Evolutionary conservation across 1,140 invertebrate genomes (phyloP).

Genomic region (Tribolium castaneum): DNA sequence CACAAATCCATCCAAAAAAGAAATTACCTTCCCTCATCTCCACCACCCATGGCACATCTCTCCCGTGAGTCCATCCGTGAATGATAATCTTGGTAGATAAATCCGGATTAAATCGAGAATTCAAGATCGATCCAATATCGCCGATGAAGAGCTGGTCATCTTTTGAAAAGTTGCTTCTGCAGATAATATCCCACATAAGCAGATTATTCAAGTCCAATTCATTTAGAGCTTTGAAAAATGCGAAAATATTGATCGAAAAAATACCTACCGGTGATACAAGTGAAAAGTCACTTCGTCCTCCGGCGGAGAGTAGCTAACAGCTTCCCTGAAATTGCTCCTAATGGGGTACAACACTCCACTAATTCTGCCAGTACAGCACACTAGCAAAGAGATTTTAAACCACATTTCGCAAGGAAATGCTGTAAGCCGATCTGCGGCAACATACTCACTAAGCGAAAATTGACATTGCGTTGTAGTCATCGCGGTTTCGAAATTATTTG

Average conservation of each 20-base stretch:
- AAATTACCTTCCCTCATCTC: constrained; percentile 57
- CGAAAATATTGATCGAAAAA: neutral
- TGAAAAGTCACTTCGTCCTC: constrained; percentile 51
- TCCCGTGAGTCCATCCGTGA: constrained; percentile 57
- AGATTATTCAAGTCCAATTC: constrained; percentile 19
- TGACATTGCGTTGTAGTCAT: constrained; percentile 18
- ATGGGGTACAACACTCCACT: constrained; percentile 45
- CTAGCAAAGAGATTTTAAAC: constrained; percentile 34
- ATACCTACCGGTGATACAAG: constrained; percentile 54
- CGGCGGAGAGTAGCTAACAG: constrained; percentile 45
- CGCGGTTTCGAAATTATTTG: constrained; percentile 3
- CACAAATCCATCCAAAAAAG: neutral
- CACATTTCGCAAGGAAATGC: constrained; percentile 41
- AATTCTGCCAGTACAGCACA: constrained; percentile 25
- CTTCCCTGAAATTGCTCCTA: constrained; percentile 22
- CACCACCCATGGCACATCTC: constrained; percentile 55
- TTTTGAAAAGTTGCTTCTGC: constrained; percentile 45
- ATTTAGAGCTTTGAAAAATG: neutral
- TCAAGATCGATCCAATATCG: constrained; percentile 43
- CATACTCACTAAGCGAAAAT: constrained; percentile 32
- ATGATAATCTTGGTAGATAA: constrained; percentile 56
- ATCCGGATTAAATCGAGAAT: constrained; percentile 51
- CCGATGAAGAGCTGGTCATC: constrained; percentile 47
- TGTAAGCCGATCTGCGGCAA: constrained; percentile 20
- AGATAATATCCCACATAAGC: constrained; percentile 33